phyloP scores from a whole-genome alignment of 2,113 vertebrate species.

The Candoia aspera region DNA sequence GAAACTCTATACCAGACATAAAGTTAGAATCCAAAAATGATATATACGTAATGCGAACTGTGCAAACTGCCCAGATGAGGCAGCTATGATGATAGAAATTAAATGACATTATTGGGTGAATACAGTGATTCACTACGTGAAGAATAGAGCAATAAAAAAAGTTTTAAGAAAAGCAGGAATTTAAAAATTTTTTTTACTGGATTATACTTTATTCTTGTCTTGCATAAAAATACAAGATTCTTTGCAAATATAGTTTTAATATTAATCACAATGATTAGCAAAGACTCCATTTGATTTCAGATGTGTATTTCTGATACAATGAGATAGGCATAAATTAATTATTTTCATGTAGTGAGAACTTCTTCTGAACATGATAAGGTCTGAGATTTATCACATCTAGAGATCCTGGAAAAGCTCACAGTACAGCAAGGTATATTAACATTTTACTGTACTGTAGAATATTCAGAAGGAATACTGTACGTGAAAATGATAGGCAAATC shows the following conservation, averaged over 20 bases:
- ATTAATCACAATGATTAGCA: not conserved
- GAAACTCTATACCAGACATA: not conserved
- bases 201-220: not conserved
- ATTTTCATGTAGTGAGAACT: not conserved
- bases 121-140: not conserved
- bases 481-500: conserved; percentile 9
- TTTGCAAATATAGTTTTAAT: not conserved
- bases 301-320: not conserved
- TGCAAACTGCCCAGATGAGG: not conserved
- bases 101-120: not conserved
- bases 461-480: not conserved
- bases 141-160: not conserved
- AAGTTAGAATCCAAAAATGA: not conserved
- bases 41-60: not conserved
- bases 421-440: not conserved
- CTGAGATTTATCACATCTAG: not conserved
- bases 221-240: not conserved
- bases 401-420: not conserved
- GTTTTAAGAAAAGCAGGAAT: not conserved
- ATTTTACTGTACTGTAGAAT: not conserved
- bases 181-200: not conserved
- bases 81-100: not conserved
- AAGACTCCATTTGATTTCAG: not conserved
- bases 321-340: not conserved
- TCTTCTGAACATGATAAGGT: not conserved